These are phyloP conservation scores for Acipenser transmontanus DNA, from an alignment of 2,797 vertebrate species.

Conservation along the genomic window DNA sequence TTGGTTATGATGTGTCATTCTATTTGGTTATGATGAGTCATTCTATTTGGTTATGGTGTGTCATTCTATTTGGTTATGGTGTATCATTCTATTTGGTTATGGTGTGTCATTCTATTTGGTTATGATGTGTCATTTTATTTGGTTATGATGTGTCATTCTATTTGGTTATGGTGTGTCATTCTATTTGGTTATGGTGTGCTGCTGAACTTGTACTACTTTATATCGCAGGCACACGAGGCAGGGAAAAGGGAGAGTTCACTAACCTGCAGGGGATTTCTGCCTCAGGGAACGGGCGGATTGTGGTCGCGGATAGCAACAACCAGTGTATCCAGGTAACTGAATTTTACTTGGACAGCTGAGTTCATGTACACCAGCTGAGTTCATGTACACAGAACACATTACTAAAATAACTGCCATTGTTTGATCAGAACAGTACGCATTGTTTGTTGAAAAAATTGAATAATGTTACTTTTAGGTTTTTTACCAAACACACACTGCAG, in stretches of 20 bases:
- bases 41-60: too few species aligned
- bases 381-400: not conserved
- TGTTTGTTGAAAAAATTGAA: not conserved
- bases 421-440: not conserved
- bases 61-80: too few species aligned
- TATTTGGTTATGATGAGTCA: too few species aligned
- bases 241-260: conserved; percentile 93
- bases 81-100: too few species aligned
- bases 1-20: too few species aligned
- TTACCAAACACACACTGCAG: too few species aligned
- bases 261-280: conserved; percentile 92
- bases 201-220: not conserved
- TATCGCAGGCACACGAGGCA: conserved; percentile 73
- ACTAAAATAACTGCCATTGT: not conserved
- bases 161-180: too few species aligned
- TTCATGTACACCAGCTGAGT: not conserved
- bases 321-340: conserved; percentile 84
- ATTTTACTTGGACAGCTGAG: not conserved
- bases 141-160: too few species aligned
- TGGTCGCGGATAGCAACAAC: conserved; percentile 96
- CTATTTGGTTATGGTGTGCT: too few species aligned
- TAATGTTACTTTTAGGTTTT: not conserved
- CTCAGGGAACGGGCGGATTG: conserved; percentile 77
- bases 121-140: too few species aligned
- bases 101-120: too few species aligned